Conservation (phyloP, 2,888 invertebrate species). For the Brenthis hecate region DNA sequence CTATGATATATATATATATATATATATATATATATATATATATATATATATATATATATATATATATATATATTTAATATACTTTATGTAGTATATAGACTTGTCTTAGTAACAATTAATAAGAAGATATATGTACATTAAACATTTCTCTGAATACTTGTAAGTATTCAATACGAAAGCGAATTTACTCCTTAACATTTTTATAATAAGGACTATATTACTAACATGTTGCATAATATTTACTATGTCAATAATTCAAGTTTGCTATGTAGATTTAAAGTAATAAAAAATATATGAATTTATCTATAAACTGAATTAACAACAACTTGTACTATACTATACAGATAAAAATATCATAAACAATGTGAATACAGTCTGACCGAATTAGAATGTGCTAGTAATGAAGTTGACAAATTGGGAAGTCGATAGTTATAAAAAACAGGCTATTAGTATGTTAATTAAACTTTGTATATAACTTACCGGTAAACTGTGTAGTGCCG, state of each 20-base stretch:
- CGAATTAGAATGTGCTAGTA: too few species aligned
- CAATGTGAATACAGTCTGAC: neutral
- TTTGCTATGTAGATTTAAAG: neutral
- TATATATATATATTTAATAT: too few species aligned
- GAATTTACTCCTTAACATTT: neutral
- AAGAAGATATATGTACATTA: too few species aligned
- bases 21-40: too few species aligned
- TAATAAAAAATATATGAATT: neutral
- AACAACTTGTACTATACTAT: neutral
- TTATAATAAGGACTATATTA: constrained; percentile 1
- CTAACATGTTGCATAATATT: neutral
- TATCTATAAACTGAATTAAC: neutral
- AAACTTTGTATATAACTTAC: constrained; percentile 44
- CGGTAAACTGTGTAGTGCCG: constrained; percentile 47
- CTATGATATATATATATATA: too few species aligned
- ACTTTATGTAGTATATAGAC: too few species aligned
- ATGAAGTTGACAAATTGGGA: too few species aligned
- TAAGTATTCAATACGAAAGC: too few species aligned
- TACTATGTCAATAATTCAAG: neutral
- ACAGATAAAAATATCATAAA: constrained; percentile 21
- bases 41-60: too few species aligned
- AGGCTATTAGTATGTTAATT: constrained; percentile 35
- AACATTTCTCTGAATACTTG: too few species aligned
- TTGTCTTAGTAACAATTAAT: too few species aligned
- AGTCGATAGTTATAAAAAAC: constrained; percentile 15